Conservation (phyloP, 1,140 invertebrate species). For the Samia ricini region DNA sequence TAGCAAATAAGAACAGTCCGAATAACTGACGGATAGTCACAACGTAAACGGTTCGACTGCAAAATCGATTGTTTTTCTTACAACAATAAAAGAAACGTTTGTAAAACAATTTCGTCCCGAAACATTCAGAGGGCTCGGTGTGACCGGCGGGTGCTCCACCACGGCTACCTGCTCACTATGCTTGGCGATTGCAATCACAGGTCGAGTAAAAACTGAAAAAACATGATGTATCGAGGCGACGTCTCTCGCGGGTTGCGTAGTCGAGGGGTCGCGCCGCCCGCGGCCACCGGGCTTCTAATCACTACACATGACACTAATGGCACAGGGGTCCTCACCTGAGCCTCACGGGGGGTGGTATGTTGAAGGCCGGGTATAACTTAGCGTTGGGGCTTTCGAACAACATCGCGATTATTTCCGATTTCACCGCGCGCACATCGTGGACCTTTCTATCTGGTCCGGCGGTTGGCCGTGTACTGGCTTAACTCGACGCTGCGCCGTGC, state of each 20-base stretch:
- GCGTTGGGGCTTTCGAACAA: slow-evolving; percentile 74
- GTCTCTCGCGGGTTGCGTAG: slow-evolving; percentile 13
- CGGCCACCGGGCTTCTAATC: slow-evolving; percentile 31
- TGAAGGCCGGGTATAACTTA: slow-evolving; percentile 74
- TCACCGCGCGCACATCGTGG: slow-evolving; percentile 66
- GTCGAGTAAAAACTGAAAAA: slow-evolving; percentile 2
- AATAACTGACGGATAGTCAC: background rate
- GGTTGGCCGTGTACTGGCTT: slow-evolving; percentile 61
- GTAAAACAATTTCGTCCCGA: background rate
- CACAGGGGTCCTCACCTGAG: slow-evolving; percentile 53
- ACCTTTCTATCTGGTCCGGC: slow-evolving; percentile 48
- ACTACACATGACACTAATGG: slow-evolving; percentile 14
- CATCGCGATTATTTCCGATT: slow-evolving; percentile 57
- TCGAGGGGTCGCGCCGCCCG: slow-evolving; percentile 29
- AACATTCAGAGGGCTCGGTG: background rate
- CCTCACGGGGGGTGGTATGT: slow-evolving; percentile 72
- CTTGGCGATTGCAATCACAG: background rate
- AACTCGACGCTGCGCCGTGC: slow-evolving; percentile 35
- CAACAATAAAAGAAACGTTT: background rate
- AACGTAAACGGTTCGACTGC: background rate
- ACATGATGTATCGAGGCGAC: slow-evolving; percentile 45
- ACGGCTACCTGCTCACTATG: background rate
- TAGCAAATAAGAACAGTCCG: background rate
- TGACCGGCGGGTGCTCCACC: background rate
- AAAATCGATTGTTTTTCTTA: background rate